Evolutionary conservation across 2,797 vertebrate genomes (phyloP), one percentile per base, ranked within the genome.

Genomic region (Urocyon cinereoargenteus): DNA sequence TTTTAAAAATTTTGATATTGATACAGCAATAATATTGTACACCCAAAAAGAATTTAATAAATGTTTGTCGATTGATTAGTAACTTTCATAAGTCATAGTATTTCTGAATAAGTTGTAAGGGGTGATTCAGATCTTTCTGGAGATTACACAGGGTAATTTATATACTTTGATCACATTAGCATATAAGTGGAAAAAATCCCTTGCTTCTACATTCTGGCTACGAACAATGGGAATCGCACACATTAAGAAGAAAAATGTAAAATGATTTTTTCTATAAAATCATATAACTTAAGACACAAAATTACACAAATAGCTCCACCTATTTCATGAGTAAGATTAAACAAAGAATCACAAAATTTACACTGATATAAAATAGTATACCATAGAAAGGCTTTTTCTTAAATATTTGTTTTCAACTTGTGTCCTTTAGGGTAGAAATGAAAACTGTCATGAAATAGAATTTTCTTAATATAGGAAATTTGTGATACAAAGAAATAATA

Each of bases 11-110:
- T 45, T 93, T 91, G 77, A 75, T 85, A 96, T 31, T 68, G 68
- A 75, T 73, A 73, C 1, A 61, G 28, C 26, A 66, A 31, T 57
- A 86, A 89, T 77, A 34, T n/a, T 53, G 36, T 34, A 97, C 81
- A 97, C 19, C 81, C 90, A 93, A 90, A 94, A 93, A 81, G 19
- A 18, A 62, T 73, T 86, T 31, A 62, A n/a, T 86, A 83, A 90
- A 73, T 82, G 28, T 24, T 92, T 94, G 8, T 31, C 84, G 49
- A 64, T 85, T 95, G 49, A 79, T 36, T 90, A 83, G 16, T 55
- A 92, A 57, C 78, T 73, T 89, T 64, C 6, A 7, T 40, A 72
- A 84, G 77, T 68, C 49, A 61, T 11, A 51, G 24, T 86, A 61
- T 57, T 79, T 92, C n/a, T 86, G 40, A 62, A 34, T 72, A 68